Evolutionary conservation across 2,113 vertebrate species (phyloP).

Genomic region (Pygoscelis adeliae): DNA sequence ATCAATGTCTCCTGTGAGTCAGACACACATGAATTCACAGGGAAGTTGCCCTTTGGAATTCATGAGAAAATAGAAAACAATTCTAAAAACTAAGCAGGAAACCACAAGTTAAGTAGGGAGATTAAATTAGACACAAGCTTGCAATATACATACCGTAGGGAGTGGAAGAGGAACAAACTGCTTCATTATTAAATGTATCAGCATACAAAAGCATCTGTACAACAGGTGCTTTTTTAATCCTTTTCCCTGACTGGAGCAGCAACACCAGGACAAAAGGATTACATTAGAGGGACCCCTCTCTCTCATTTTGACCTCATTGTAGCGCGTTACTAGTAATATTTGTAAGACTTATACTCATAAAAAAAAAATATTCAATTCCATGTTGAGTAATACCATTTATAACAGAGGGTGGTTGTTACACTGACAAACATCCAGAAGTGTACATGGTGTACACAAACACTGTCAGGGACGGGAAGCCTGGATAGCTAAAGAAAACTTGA

Average conservation of each 20-base stretch:
- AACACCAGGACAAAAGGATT: background rate
- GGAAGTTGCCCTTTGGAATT: background rate
- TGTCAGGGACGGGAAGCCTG: background rate
- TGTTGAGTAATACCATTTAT: background rate
- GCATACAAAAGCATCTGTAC: background rate
- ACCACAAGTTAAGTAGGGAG: background rate
- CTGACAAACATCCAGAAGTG: background rate
- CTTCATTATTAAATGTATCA: background rate
- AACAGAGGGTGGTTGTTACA: background rate
- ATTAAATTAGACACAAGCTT: background rate
- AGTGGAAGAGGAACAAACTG: background rate
- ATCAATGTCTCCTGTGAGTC: background rate
- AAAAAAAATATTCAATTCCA: background rate
- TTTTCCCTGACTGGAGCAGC: background rate
- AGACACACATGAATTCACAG: background rate
- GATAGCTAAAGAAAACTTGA: background rate
- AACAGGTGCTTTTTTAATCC: background rate
- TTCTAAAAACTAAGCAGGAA: background rate
- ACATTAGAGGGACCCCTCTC: background rate
- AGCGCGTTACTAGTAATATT: background rate
- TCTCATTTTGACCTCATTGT: background rate
- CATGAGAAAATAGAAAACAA: background rate
- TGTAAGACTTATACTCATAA: background rate
- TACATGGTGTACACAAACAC: background rate
- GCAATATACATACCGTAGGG: background rate